Conservation (phyloP, 2,113 vertebrate genomes). For the Poicephalus gulielmi region DNA sequence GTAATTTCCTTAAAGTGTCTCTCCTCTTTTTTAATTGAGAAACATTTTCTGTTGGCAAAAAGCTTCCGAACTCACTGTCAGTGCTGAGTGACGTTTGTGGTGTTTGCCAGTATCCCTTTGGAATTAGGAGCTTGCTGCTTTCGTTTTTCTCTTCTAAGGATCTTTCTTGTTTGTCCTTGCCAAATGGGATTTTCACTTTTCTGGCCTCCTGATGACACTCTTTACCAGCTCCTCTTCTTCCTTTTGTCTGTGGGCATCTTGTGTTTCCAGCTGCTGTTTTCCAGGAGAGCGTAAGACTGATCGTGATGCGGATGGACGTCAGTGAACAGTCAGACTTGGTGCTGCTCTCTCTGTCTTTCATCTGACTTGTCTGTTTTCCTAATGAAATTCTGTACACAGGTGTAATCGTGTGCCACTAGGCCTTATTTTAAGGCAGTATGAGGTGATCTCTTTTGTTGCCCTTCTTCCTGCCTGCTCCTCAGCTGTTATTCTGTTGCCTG, state of each 20-base stretch:
- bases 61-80: neutral
- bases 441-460: neutral
- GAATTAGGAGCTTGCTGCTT: neutral
- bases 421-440: neutral
- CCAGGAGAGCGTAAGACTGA: neutral
- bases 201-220: neutral
- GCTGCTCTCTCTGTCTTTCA: neutral
- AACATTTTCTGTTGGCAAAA: neutral
- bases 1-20: neutral
- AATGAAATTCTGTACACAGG: neutral
- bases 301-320: neutral
- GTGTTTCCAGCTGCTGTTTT: neutral
- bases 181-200: neutral
- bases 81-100: neutral
- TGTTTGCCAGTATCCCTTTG: neutral
- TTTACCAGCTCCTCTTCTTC: neutral
- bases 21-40: neutral
- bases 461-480: neutral
- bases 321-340: neutral
- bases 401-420: fast-evolving
- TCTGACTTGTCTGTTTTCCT: neutral
- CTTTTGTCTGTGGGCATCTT: neutral
- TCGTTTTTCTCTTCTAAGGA: neutral
- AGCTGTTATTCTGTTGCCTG: neutral
- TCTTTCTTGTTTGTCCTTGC: neutral